Evolutionary conservation across 2,113 vertebrate genomes (phyloP).

Genomic region (Cheirogaleus medius): DNA sequence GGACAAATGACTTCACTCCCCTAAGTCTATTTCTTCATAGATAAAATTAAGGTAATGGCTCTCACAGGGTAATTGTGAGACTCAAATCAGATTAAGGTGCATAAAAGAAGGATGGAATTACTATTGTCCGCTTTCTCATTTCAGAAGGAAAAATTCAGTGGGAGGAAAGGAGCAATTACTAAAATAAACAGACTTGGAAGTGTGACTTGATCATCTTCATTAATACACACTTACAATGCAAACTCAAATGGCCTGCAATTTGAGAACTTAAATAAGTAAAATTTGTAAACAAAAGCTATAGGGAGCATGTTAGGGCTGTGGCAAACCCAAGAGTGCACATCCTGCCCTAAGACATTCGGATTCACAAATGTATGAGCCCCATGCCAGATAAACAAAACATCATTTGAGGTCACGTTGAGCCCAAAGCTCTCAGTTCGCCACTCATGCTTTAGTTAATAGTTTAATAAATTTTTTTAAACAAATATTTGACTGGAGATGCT

Average conservation of each 20-base stretch:
- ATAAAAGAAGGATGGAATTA: background rate
- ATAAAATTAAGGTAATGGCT: constrained; percentile 6
- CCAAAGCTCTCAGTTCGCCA: background rate
- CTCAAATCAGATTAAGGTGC: background rate
- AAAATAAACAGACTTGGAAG: background rate
- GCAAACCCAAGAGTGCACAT: accelerated
- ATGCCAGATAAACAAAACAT: background rate
- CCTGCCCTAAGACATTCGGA: background rate
- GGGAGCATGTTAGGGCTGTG: background rate
- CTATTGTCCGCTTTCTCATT: background rate
- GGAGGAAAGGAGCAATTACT: background rate
- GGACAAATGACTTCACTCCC: background rate
- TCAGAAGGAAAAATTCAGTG: background rate
- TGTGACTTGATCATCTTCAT: background rate
- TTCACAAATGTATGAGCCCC: background rate
- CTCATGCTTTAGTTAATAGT: background rate
- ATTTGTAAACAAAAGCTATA: background rate
- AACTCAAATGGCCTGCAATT: background rate
- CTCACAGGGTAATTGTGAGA: background rate
- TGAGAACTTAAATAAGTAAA: background rate
- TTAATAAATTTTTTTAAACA: background rate
- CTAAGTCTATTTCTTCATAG: background rate
- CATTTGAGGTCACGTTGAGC: background rate
- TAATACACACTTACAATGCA: background rate
- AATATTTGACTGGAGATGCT: background rate